phyloP scores from a whole-genome alignment of 35 echinoderm and acorn worm species.

The Heliocidaris tuberculata region DNA sequence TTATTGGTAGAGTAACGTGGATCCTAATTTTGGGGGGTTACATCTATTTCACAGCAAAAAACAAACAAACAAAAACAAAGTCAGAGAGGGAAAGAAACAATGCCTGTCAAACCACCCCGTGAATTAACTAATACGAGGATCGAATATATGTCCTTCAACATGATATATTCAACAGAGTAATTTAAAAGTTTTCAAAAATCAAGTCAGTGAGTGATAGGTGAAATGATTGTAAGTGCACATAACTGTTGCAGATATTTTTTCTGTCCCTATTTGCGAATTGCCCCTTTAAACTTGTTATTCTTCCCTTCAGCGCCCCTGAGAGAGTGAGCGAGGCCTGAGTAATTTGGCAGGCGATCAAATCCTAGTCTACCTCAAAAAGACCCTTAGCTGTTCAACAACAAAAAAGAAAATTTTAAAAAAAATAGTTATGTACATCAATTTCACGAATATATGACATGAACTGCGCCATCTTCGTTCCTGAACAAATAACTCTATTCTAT shows the following conservation, averaged over 20 bases:
- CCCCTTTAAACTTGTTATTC: conserved; percentile 11
- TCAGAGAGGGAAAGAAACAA: background rate
- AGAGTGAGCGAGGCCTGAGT: conserved; percentile 13
- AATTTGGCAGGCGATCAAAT: background rate
- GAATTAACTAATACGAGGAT: too few relatives aligned
- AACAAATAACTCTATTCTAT: too few relatives aligned
- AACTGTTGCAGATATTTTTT: background rate
- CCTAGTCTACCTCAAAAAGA: background rate
- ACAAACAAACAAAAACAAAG: background rate
- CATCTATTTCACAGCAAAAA: too few relatives aligned
- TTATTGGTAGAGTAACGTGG: too few relatives aligned
- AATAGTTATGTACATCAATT: too few relatives aligned
- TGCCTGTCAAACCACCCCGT: background rate
- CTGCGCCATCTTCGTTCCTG: too few relatives aligned
- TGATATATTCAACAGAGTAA: background rate
- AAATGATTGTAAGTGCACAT: background rate
- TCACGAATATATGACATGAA: too few relatives aligned
- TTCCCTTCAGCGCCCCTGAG: background rate
- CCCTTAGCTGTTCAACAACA: background rate
- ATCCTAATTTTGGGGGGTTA: too few relatives aligned
- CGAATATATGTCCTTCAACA: background rate
- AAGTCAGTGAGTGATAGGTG: background rate
- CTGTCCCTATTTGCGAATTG: background rate
- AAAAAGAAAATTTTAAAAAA: too few relatives aligned
- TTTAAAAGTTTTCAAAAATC: background rate